Conservation (phyloP, 1,140 invertebrate species). For the Cherax destructor region DNA sequence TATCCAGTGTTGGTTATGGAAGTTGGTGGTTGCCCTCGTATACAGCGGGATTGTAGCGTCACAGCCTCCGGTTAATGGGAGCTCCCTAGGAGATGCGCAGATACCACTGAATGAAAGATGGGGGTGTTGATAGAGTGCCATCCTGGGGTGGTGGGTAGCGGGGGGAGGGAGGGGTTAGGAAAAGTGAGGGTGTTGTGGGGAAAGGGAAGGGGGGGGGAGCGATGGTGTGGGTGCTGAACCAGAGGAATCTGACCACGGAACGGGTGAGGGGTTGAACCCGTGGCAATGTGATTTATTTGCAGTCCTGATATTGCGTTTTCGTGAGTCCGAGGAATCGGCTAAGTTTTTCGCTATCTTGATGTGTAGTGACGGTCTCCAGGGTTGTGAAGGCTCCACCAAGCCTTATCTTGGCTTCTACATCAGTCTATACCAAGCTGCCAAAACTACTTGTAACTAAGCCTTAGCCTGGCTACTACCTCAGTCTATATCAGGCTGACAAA, state of each 20-base stretch:
- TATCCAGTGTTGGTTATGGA: too few species aligned
- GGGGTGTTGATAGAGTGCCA: neutral
- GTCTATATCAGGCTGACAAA: too few species aligned
- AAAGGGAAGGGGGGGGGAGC: neutral
- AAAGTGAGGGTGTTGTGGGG: slow-evolving; percentile 8
- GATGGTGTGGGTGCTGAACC: neutral
- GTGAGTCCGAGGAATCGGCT: neutral
- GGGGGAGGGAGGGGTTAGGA: slow-evolving; percentile 10
- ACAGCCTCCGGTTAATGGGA: neutral
- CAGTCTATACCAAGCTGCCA: too few species aligned
- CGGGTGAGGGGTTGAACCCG: neutral
- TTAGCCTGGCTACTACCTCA: too few species aligned
- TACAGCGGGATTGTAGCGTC: neutral
- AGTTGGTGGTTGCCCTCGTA: neutral
- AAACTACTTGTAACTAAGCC: too few species aligned
- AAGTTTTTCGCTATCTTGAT: neutral
- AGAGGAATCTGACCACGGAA: too few species aligned
- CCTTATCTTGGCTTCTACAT: too few species aligned
- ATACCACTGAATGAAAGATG: slow-evolving; percentile 21
- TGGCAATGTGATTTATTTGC: too few species aligned
- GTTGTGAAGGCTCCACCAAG: neutral
- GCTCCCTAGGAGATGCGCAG: neutral
- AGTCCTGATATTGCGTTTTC: too few species aligned
- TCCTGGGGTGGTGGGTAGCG: neutral
- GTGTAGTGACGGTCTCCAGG: neutral